phyloP scores from a whole-genome alignment of 2,797 vertebrate species.

The Apogon talboti region DNA sequence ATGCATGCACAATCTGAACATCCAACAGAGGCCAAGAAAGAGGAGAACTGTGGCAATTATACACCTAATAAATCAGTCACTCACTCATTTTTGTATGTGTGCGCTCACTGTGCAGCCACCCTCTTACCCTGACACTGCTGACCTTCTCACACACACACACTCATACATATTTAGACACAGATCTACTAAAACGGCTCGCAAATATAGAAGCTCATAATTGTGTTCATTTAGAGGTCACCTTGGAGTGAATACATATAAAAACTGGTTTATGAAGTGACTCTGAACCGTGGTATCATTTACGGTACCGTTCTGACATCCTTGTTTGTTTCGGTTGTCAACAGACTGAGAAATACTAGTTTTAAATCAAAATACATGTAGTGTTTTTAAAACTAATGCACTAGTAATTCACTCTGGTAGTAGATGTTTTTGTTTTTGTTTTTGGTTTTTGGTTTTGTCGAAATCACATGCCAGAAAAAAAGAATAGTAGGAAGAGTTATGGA shows the following conservation, averaged over 20 bases:
- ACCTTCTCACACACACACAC: slow-evolving; percentile 28
- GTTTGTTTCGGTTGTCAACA: slow-evolving; percentile 10
- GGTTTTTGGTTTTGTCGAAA: too few species aligned
- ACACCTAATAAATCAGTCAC: slow-evolving; percentile 80
- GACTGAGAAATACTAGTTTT: background rate
- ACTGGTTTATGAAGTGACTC: slow-evolving; percentile 44
- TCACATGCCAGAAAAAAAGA: too few species aligned
- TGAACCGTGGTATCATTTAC: slow-evolving; percentile 32
- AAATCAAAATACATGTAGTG: too few species aligned
- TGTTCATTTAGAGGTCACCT: slow-evolving; percentile 41
- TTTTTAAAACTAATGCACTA: too few species aligned
- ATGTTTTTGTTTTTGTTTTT: too few species aligned
- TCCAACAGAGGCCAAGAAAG: slow-evolving; percentile 61
- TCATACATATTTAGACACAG: slow-evolving; percentile 17
- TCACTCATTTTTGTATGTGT: slow-evolving; percentile 61
- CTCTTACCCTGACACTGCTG: slow-evolving; percentile 15
- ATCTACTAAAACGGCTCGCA: slow-evolving; percentile 1
- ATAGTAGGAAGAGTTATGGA: too few species aligned
- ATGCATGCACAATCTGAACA: slow-evolving; percentile 28
- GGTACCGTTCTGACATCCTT: slow-evolving; percentile 11
- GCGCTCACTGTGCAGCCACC: slow-evolving; percentile 40
- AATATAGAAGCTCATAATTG: slow-evolving; percentile 18
- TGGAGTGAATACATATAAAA: slow-evolving; percentile 23
- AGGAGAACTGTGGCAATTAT: slow-evolving; percentile 66
- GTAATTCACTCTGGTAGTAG: too few species aligned